A percentile compares a stretch with the other conserved stretches of the same genome.
These are phyloP conservation scores for Pogonomyrmex californicus DNA, from an alignment of 1,140 invertebrate genomes.

Conservation along the genomic window DNA sequence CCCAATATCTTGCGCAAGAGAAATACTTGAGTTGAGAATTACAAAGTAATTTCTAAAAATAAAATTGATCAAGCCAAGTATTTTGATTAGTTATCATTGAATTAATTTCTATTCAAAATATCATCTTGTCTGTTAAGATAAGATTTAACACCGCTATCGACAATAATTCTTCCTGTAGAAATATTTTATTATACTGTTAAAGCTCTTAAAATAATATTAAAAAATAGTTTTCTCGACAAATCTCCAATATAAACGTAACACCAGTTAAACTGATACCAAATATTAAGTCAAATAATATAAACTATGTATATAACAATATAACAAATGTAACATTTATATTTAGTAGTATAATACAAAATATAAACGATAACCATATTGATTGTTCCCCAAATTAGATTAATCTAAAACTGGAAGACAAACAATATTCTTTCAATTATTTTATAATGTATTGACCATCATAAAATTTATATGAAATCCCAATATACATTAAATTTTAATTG, in stretches of 20 bases:
- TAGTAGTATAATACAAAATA: too few species aligned
- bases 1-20: neutral
- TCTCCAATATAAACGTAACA: neutral
- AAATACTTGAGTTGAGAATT: neutral
- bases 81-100: neutral
- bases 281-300: neutral
- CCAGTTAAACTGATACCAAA: neutral
- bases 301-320: too few species aligned
- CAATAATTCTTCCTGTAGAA: neutral
- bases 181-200: neutral
- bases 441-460: neutral
- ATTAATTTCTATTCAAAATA: conserved; percentile 32
- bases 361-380: too few species aligned
- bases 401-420: too few species aligned
- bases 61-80: neutral
- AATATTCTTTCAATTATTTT: neutral
- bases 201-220: neutral
- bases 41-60: neutral
- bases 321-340: too few species aligned
- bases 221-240: neutral
- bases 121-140: neutral
- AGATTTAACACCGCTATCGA: neutral
- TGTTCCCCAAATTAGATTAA: too few species aligned
- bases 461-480: neutral
- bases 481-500: neutral